Base-by-base conservation (phyloP, 2,888 invertebrate genomes). In the Agrotis segetum region DNA sequence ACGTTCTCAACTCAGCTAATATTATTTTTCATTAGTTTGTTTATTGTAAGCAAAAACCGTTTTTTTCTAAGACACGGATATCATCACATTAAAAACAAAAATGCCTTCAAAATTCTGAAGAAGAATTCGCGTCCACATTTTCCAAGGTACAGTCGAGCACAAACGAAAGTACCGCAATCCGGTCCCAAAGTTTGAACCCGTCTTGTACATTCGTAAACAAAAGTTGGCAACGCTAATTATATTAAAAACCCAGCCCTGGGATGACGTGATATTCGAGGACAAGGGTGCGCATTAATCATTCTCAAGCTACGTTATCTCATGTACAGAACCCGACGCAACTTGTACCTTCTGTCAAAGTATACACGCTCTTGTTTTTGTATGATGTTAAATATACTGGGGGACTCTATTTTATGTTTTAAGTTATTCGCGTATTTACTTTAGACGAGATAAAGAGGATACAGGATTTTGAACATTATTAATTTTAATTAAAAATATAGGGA, bases 201-300 rank as follows among this genome's bases (percentile, higher is more conserved):
- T 82, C 76, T 75, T 74, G 79, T 85, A 81, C 85, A 88, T 87
- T 86, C 79, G 83, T 88, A 88, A 91, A 91, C 90, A 89, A 92
- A 90, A 90, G 88, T 91, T 88, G 74, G 82, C 77, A 81, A 80
- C 88, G 86, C 87, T 92, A 92, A 93, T 93, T 93, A 92, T 92
- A 91, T 93, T 89, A 89, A 92, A 93, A 92, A 91, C 89, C 87
- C 83, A 71, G 79, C 84, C 82, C 81, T 84, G 88, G 88, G 87
- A 90, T 93, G 93, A 93, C 92, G 91, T 88, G 91, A 89, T 88
- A 85, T 88, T 89, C 87, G 85, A 84, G 89, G 90, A 92, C 90
- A 91, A 89, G 92, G 91, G 90, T 90, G 84, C 88, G 82, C 94
- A 95, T 95, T 93, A 95, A 95, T 95, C 95, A 95, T 93, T 89